Evolutionary conservation across 2,113 vertebrate genomes (phyloP).

Genomic region (Gopherus flavomarginatus): DNA sequence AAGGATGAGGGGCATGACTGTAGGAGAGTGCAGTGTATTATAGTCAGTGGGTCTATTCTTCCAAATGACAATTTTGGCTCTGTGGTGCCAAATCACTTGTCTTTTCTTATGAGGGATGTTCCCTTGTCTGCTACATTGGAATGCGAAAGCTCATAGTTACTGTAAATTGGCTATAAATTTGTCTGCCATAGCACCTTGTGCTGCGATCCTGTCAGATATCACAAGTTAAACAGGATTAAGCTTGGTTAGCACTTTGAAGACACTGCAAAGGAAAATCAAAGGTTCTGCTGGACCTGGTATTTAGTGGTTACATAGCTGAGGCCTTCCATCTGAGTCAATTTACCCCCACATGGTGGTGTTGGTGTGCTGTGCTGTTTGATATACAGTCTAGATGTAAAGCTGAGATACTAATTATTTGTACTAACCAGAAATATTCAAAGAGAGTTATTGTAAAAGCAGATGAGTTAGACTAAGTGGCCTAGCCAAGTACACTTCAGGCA

Average conservation of each 20-base stretch:
- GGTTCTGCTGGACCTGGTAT: neutral
- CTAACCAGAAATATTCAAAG: neutral
- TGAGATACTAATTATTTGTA: neutral
- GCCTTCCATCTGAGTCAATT: neutral
- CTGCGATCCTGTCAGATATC: neutral
- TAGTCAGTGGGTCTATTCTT: neutral
- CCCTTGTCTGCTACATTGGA: neutral
- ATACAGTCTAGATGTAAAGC: neutral
- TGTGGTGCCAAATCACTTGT: neutral
- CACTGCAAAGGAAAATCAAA: neutral
- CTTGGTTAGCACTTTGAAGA: neutral
- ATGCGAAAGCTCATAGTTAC: neutral
- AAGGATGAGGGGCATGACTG: rapidly evolving
- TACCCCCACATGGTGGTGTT: neutral
- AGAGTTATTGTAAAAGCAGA: neutral
- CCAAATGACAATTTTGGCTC: neutral
- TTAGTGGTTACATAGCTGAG: neutral
- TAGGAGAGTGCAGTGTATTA: rapidly evolving
- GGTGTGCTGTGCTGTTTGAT: neutral
- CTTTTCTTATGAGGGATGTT: neutral
- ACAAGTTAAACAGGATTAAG: neutral
- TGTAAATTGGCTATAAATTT: neutral
- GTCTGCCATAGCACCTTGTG: neutral
- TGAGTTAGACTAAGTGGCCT: neutral
- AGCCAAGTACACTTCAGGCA: conserved; percentile 8